These are phyloP conservation scores for Glyptemys insculpta DNA, from an alignment of 2,797 vertebrate species.

Conservation along the genomic window DNA sequence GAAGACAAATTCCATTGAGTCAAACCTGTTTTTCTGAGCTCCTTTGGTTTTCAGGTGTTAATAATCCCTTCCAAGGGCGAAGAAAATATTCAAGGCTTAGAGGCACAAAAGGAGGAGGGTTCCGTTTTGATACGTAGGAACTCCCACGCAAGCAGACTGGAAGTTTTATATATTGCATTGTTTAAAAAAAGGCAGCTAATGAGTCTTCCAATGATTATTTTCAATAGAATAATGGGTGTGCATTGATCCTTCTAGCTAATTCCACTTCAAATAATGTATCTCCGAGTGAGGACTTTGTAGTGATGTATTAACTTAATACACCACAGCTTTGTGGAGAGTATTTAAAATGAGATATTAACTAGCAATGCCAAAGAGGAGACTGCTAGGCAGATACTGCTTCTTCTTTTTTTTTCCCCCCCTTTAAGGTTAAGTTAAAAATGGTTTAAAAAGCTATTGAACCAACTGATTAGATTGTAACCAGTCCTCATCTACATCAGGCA, in stretches of 20 bases:
- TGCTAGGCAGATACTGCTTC: not conserved
- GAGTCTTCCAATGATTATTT: conserved; percentile 71
- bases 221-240: conserved; percentile 71
- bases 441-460: conserved; percentile 43
- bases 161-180: conserved; percentile 49
- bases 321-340: conserved; percentile 57
- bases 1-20: conserved; percentile 31
- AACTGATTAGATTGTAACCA: conserved; percentile 2
- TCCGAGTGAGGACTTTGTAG: conserved; percentile 68
- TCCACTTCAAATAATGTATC: conserved; percentile 74
- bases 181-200: conserved; percentile 48
- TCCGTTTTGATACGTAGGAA: not conserved
- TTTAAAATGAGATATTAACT: conserved; percentile 67
- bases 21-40: not conserved
- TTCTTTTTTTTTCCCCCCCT: not conserved
- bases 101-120: not conserved
- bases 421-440: not conserved
- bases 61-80: conserved; percentile 47
- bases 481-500: not conserved
- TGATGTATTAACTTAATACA: conserved; percentile 76
- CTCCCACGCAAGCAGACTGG: conserved; percentile 34
- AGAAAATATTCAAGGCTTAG: conserved; percentile 46
- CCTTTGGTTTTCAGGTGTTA: conserved; percentile 57
- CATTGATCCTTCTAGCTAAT: conserved; percentile 78
- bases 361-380: conserved; percentile 47